Evolutionary conservation across 2,797 vertebrate genomes (phyloP), one percentile per base, ranked within the genome.

Genomic region (Anisognathus igniventris): DNA sequence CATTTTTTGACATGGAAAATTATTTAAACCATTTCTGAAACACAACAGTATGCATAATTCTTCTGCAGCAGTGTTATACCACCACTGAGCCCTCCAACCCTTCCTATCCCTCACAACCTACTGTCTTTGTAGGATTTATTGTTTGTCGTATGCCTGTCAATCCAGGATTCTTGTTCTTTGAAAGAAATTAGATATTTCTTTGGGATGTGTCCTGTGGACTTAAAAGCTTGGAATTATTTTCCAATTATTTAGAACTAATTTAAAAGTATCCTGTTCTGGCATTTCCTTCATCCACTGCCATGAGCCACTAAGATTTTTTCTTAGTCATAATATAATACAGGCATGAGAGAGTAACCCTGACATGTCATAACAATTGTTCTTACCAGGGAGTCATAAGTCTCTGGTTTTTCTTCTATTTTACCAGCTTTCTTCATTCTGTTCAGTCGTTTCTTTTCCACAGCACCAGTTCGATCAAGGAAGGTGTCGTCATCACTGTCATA

Each of bases 401-500:
- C 98, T 5, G 99, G 98, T 64, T 98, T 98, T 94, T 99, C 98
- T 57, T 98, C 98, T 40, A 99, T 98, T 98, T 99, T 99, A 47
- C 99, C 99, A 15, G 99, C 99, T 96, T 99, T 99, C 88, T 98
- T 99, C 99, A 99, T 99, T 54, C 99, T 98, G 78, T 98, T 99
- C 62, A 98, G 97, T 64, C 99, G 98, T 96, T 99, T 99, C 97
- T 97, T 99, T 97, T 99, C 99, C 65, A 99, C 98, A 1, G 98
- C 98, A 56, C 99, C 99, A 1, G 99, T 99, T 48, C 99, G 97
- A 95, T 99, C 99, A 30, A 99, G 98, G 93, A 99, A 99, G 15
- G 99, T 98, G 96, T 99, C 99, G 14, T 99, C 99, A 7, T 99
- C 99, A 14, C 99, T 99, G 96, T 99, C 99, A 42, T 99, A 99